Evolutionary conservation across 2,113 vertebrate species (phyloP).

Genomic region (Megalops atlanticus): DNA sequence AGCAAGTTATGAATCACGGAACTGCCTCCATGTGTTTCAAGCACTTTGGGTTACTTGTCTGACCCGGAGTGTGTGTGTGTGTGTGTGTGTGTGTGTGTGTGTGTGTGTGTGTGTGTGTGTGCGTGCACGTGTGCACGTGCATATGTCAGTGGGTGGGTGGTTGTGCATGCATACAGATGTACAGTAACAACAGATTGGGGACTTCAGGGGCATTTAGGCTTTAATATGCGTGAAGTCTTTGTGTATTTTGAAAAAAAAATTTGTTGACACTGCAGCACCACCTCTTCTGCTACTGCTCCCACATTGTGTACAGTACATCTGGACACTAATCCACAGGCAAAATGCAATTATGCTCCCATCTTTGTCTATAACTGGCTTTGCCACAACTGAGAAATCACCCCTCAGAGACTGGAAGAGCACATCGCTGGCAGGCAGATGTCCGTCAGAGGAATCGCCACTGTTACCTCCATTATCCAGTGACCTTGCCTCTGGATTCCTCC

Average conservation of each 20-base stretch:
- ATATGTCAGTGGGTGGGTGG: no score
- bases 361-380: slow-evolving; percentile 30
- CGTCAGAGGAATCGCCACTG: background rate
- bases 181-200: no score
- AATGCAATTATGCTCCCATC: slow-evolving; percentile 26
- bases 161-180: no score
- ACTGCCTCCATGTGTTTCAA: background rate
- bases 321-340: slow-evolving; percentile 11
- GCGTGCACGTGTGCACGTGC: background rate
- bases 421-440: background rate
- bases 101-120: slow-evolving; percentile 4
- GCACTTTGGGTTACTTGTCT: no score
- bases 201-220: no score
- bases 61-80: no score
- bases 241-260: no score
- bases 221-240: no score
- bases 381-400: slow-evolving; percentile 17
- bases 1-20: background rate
- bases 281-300: slow-evolving; percentile 7
- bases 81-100: slow-evolving; percentile 10
- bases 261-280: background rate
- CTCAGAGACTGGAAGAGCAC: slow-evolving; percentile 12
- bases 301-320: background rate
- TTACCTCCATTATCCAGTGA: slow-evolving; percentile 5
- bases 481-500: background rate